A percentile compares a stretch with the other conserved stretches of the same genome.
Evolutionary conservation across 2,888 invertebrate species (phyloP).

Genomic region (Bombyx huttoni): DNA sequence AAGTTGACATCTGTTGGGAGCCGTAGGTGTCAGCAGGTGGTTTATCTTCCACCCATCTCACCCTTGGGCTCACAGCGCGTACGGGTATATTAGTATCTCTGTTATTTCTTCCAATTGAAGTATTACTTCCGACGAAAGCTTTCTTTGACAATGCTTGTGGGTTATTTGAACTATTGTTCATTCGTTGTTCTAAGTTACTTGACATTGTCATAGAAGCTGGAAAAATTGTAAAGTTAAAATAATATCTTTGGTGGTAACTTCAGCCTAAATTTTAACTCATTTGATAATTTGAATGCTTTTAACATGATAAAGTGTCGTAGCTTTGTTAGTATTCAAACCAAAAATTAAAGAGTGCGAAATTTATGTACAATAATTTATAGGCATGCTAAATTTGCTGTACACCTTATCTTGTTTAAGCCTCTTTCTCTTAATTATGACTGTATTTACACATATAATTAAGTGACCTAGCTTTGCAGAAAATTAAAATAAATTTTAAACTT

Average conservation of each 20-base stretch:
- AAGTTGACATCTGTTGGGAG: slow-evolving; percentile 51
- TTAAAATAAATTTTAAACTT: slow-evolving; percentile 53
- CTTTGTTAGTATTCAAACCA: slow-evolving; percentile 18
- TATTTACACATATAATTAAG: slow-evolving; percentile 35
- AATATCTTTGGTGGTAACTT: neutral
- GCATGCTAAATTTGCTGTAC: slow-evolving; percentile 46
- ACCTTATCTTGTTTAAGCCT: slow-evolving; percentile 53
- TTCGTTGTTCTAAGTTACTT: slow-evolving; percentile 70
- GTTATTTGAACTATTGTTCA: slow-evolving; percentile 53
- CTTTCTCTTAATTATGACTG: slow-evolving; percentile 15
- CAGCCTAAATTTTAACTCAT: neutral
- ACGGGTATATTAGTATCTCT: slow-evolving; percentile 65
- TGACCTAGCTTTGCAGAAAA: slow-evolving; percentile 61
- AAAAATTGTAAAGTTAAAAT: slow-evolving; percentile 23
- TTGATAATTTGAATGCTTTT: slow-evolving; percentile 3
- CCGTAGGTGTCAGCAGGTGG: slow-evolving; percentile 45
- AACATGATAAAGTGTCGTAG: slow-evolving; percentile 57
- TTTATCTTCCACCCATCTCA: slow-evolving; percentile 65
- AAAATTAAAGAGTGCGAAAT: slow-evolving; percentile 5
- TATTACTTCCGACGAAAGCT: slow-evolving; percentile 66
- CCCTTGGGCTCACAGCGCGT: slow-evolving; percentile 64
- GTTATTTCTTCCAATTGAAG: slow-evolving; percentile 56
- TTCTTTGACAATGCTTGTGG: slow-evolving; percentile 62
- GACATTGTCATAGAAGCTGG: slow-evolving; percentile 81
- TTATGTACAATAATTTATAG: slow-evolving; percentile 24